These are phyloP conservation scores for Epizoanthus rinbou DNA, from an alignment of 92 coral and sea anemone species.

Conservation along the genomic window DNA sequence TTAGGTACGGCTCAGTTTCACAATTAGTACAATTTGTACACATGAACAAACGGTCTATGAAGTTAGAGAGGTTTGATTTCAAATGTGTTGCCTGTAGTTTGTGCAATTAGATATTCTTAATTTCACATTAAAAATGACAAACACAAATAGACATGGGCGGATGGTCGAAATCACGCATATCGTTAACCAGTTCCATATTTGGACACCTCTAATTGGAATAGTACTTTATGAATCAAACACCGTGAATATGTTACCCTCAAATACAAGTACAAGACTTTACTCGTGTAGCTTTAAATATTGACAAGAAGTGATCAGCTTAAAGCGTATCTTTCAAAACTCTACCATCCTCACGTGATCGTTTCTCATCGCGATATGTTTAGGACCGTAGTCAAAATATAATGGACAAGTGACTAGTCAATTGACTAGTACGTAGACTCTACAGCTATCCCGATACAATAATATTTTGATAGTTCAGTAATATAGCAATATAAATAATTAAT, in stretches of 20 bases:
- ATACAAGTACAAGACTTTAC: background rate
- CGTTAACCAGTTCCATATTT: background rate
- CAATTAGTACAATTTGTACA: too few species aligned
- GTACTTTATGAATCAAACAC: background rate
- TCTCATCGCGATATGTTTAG: background rate
- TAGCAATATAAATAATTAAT: background rate
- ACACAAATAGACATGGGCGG: background rate
- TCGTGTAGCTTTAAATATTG: constrained; percentile 10
- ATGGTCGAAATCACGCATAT: background rate
- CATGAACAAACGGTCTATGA: too few species aligned
- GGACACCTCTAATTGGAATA: background rate
- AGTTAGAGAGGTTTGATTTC: too few species aligned
- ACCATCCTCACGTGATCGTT: background rate
- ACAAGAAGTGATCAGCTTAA: background rate
- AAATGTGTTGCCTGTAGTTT: background rate
- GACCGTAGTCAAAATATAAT: background rate
- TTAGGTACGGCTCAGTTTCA: too few species aligned
- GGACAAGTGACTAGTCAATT: too few species aligned
- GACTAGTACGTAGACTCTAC: background rate
- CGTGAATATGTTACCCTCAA: background rate
- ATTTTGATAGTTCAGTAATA: background rate
- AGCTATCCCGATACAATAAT: too few species aligned
- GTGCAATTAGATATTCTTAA: background rate
- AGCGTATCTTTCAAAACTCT: background rate
- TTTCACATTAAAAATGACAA: background rate